Conservation (phyloP, 1,140 invertebrate species). For the Laodelphax striatellus region DNA sequence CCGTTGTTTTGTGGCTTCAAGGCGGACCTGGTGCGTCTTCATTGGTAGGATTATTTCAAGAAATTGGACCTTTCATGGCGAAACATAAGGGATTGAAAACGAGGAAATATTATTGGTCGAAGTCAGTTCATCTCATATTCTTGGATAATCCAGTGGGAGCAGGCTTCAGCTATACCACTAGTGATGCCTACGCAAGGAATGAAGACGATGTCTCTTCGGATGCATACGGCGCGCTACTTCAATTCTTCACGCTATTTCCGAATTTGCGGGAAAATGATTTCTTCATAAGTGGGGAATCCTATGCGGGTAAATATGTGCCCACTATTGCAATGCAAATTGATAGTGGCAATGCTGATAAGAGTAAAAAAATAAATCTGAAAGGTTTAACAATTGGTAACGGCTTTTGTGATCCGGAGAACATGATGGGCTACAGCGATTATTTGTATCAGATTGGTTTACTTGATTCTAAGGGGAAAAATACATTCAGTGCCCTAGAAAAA, state of each 20-base stretch:
- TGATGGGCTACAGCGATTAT: slow-evolving; percentile 50
- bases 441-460: slow-evolving; percentile 51
- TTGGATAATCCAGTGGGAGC: slow-evolving; percentile 83
- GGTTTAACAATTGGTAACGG: slow-evolving; percentile 54
- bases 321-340: slow-evolving; percentile 38
- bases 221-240: slow-evolving; percentile 48
- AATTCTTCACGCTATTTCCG: slow-evolving; percentile 56
- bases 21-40: slow-evolving; percentile 72
- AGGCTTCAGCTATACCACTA: slow-evolving; percentile 59
- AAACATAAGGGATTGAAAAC: slow-evolving; percentile 35
- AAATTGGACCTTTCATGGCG: slow-evolving; percentile 38
- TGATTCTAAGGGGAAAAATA: slow-evolving; percentile 34
- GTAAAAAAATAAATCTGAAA: slow-evolving; percentile 25
- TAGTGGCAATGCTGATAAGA: slow-evolving; percentile 16
- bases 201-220: slow-evolving; percentile 54
- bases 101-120: slow-evolving; percentile 52
- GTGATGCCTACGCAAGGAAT: slow-evolving; percentile 52
- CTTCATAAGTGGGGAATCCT: slow-evolving; percentile 39
- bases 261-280: slow-evolving; percentile 21
- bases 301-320: slow-evolving; percentile 44
- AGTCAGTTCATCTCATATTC: slow-evolving; percentile 64
- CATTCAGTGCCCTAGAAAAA: slow-evolving; percentile 6
- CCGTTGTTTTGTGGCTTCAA: slow-evolving; percentile 72
- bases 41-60: slow-evolving; percentile 66
- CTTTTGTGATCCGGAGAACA: slow-evolving; percentile 47